A percentile compares a stretch with the other conserved stretches of the same genome.
phyloP scores from a whole-genome alignment of 2,797 vertebrate genomes.

The Catostomus latipinnis region DNA sequence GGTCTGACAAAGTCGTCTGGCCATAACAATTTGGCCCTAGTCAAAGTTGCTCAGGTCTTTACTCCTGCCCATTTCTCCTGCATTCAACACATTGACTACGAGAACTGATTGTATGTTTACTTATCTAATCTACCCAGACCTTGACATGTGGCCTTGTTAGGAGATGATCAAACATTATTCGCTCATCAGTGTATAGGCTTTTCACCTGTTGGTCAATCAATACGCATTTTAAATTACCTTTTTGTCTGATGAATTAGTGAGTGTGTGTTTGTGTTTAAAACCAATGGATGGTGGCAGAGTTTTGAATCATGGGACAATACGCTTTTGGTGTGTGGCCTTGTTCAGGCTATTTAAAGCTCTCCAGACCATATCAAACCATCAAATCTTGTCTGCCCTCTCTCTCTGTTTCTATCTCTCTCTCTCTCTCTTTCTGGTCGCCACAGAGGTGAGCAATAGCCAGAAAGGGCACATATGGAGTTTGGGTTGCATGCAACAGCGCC shows the following conservation, averaged over 20 bases:
- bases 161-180: no score
- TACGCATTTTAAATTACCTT: neutral
- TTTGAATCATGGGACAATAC: conserved; percentile 24
- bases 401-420: neutral
- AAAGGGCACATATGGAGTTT: conserved; percentile 56
- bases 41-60: no score
- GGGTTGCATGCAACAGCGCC: conserved; percentile 24
- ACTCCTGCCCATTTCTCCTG: no score
- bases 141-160: no score
- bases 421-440: conserved; percentile 57
- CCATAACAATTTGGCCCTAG: no score
- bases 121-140: no score
- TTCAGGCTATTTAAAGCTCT: conserved; percentile 77
- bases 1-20: no score
- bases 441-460: conserved; percentile 66
- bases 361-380: conserved; percentile 71
- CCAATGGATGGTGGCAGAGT: conserved; percentile 8
- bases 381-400: conserved; percentile 71
- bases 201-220: no score
- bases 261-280: conserved; percentile 19
- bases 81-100: no score
- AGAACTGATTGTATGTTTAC: no score
- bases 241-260: conserved; percentile 26
- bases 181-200: no score
- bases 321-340: conserved; percentile 47